phyloP scores from a whole-genome alignment of 2,888 invertebrate species.

The Eupithecia subfuscata region DNA sequence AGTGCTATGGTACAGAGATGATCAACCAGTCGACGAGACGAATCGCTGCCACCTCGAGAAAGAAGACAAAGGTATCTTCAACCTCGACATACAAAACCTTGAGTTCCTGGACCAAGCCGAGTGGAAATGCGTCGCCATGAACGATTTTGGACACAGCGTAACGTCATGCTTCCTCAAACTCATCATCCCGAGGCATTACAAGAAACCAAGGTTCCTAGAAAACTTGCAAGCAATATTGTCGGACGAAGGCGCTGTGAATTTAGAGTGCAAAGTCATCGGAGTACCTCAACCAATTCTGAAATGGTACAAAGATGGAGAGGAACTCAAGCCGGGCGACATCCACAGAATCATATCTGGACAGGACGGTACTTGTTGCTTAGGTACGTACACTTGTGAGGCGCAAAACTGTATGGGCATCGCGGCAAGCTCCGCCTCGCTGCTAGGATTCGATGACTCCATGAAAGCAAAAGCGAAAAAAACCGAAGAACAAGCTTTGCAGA shows the following conservation, averaged over 20 bases:
- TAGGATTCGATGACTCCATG: conserved; percentile 92
- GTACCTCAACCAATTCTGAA: conserved; percentile 95
- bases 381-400: conserved; percentile 96
- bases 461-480: conserved; percentile 81
- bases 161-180: conserved; percentile 94
- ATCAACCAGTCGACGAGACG: conserved; percentile 88
- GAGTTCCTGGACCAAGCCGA: conserved; percentile 95
- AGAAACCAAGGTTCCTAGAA: conserved; percentile 94
- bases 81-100: conserved; percentile 88
- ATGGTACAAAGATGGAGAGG: conserved; percentile 96
- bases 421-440: conserved; percentile 93
- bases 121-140: conserved; percentile 95
- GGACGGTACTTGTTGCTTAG: conserved; percentile 94
- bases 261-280: conserved; percentile 96
- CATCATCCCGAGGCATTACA: conserved; percentile 93
- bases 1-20: conserved; percentile 95
- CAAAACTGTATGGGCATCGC: conserved; percentile 96
- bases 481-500: conserved; percentile 83
- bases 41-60: conserved; percentile 87
- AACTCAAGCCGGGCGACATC: conserved; percentile 95
- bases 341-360: conserved; percentile 95
- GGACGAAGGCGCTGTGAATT: conserved; percentile 94
- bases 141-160: conserved; percentile 94
- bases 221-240: conserved; percentile 93
- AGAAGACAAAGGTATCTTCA: conserved; percentile 89